Conservation (phyloP, 2,888 invertebrate species). For the Dasypolia templi region DNA sequence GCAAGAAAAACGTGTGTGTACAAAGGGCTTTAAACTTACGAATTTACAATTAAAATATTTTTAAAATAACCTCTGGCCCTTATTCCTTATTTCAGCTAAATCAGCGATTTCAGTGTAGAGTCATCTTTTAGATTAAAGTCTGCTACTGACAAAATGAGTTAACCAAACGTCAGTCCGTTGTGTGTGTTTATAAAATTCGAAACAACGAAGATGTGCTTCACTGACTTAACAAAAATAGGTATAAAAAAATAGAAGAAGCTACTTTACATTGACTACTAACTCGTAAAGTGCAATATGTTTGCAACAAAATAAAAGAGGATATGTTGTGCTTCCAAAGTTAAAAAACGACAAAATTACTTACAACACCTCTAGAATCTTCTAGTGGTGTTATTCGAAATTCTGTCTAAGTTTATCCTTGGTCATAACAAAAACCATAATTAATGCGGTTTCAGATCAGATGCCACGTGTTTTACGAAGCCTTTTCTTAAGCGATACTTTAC, state of each 20-base stretch:
- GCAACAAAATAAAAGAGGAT: constrained; percentile 26
- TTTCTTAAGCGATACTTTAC: background rate
- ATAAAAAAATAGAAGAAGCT: constrained; percentile 36
- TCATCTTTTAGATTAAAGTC: background rate
- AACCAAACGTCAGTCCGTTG: background rate
- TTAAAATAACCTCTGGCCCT: constrained; percentile 46
- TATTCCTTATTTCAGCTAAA: constrained; percentile 1
- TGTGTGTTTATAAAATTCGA: background rate
- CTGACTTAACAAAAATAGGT: constrained; percentile 14
- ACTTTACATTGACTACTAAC: constrained; percentile 39
- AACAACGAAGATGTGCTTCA: background rate
- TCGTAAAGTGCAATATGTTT: constrained; percentile 19
- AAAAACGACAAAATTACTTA: background rate
- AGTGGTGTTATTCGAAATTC: background rate
- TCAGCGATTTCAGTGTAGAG: constrained; percentile 13
- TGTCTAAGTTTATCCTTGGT: background rate
- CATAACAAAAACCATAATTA: background rate
- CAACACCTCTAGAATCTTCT: no score
- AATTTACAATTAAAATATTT: constrained; percentile 41
- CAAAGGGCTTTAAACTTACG: constrained; percentile 35
- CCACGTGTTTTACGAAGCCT: background rate
- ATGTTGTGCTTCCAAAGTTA: background rate
- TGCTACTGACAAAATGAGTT: background rate
- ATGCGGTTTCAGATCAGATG: background rate
- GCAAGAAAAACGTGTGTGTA: no score